phyloP scores from a whole-genome alignment of 2,113 vertebrate genomes.

The Camelus bactrianus region DNA sequence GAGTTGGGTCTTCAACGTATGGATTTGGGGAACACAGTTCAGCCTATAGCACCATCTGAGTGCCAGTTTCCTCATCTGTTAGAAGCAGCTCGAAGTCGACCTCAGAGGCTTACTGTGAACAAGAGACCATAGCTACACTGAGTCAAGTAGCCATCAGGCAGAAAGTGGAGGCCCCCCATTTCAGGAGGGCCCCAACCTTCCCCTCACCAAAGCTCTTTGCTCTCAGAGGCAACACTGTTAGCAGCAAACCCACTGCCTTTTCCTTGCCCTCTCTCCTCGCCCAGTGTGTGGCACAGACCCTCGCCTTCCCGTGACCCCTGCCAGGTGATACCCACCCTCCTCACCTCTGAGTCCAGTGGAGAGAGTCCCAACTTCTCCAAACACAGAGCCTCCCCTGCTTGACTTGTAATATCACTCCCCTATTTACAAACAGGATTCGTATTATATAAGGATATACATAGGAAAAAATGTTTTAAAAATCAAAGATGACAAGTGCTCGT shows the following conservation, averaged over 20 bases:
- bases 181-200: neutral
- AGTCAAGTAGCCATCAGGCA: neutral
- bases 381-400: neutral
- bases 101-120: neutral
- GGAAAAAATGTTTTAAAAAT: neutral
- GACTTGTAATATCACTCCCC: neutral
- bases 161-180: neutral
- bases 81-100: neutral
- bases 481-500: neutral
- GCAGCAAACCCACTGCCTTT: neutral
- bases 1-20: neutral
- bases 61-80: neutral
- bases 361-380: neutral
- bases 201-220: neutral
- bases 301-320: neutral
- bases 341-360: neutral
- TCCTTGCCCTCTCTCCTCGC: neutral
- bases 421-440: neutral
- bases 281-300: neutral
- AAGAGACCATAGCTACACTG: neutral
- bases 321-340: accelerated
- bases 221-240: neutral
- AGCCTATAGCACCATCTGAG: neutral
- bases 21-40: neutral
- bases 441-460: neutral